Evolutionary conservation across 2,888 invertebrate genomes (phyloP), one percentile per base, ranked within the genome.

Genomic region (Leucophora obtusa): DNA sequence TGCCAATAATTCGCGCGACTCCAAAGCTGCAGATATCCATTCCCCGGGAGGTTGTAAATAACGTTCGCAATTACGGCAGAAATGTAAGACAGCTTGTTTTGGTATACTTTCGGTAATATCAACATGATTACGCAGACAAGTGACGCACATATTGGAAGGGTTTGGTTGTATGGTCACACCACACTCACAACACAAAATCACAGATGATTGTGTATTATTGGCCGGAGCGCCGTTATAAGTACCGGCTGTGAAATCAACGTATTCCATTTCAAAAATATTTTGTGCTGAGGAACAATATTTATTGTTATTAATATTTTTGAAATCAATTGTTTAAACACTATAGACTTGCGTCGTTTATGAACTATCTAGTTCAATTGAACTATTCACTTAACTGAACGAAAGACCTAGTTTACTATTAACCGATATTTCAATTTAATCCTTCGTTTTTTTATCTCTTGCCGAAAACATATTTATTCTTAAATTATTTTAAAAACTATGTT

Each of bases 31-130:
- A 6, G 93, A 93, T 14, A 97, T 90, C 98, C 98, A 98, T 89
- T 96, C 96, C 35, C 93, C 92, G 0, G 98, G 97, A 17, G 97
- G 99, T 87, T 98, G 97, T 17, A 98, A 91, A 90, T 98, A 99
- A 84, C 98, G 94, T 91, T 98, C 98, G 91, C 98, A 99, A 82
- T 95, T 96, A 87, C 95, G 93, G 87, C 98, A 99, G 89, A 97
- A 98, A 86, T 97, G 95, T 14, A 99, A 88, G 0, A 95, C 95
- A 0, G 93, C 95, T 91, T 98, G 97, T 89, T 99, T 99, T 0
- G 98, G 97, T 88, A 99, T 98, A 33, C 95, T 96, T 87, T 97
- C 97, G 1, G 98, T 97, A 73, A 99, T 98, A 87, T 99, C 99
- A 4, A 98, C 94, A 86, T 96, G 94, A 38, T 96, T 94, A 53